These are phyloP conservation scores for Thinocorus orbignyianus DNA, from an alignment of 2,113 vertebrate species.

Conservation along the genomic window DNA sequence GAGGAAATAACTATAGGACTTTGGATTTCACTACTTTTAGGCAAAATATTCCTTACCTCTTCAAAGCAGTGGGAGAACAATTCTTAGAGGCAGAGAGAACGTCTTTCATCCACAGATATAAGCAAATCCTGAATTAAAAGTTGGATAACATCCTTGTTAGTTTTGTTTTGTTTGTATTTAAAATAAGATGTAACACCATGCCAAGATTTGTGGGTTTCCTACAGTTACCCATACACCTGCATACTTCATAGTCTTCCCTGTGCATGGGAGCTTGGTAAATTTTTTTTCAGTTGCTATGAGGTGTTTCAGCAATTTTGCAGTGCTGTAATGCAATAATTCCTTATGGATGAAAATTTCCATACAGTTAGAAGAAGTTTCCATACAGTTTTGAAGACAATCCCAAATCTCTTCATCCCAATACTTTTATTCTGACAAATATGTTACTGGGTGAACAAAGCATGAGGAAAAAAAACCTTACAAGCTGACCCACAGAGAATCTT, in stretches of 20 bases:
- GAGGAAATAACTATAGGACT: neutral
- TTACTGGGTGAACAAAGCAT: neutral
- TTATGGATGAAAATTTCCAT: neutral
- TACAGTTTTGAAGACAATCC: neutral
- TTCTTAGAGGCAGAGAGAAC: neutral
- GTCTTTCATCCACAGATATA: neutral
- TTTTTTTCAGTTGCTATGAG: neutral
- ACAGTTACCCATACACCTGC: accelerated
- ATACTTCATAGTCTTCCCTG: neutral
- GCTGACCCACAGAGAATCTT: neutral
- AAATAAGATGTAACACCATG: neutral
- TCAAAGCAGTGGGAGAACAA: neutral
- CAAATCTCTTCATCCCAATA: neutral
- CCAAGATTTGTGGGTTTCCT: neutral
- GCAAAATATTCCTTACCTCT: neutral
- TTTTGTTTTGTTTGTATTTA: neutral
- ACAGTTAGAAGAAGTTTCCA: neutral
- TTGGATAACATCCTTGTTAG: neutral
- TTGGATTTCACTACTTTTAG: neutral
- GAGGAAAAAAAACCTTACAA: neutral
- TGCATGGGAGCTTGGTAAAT: neutral
- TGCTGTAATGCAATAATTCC: neutral
- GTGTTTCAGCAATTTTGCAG: neutral
- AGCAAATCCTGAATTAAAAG: neutral
- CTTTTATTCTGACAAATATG: neutral